phyloP scores from a whole-genome alignment of 2,113 vertebrate genomes.

The Anarhynchus alexandrinus region DNA sequence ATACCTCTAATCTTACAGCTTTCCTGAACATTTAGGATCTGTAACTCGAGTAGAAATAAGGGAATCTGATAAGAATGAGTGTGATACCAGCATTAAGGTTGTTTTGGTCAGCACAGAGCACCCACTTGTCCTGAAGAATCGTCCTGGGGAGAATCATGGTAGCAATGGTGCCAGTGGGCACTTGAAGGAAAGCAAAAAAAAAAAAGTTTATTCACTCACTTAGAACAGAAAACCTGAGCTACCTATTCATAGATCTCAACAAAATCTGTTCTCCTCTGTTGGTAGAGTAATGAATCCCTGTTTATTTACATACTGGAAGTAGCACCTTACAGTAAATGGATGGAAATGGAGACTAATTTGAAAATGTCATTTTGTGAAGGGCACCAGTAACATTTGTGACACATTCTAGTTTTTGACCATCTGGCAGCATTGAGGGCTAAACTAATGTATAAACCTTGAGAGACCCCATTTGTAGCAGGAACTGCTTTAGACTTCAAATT shows the following conservation, averaged over 20 bases:
- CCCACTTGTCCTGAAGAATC: neutral
- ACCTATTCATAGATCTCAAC: neutral
- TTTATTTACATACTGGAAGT: neutral
- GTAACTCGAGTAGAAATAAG: neutral
- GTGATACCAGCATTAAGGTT: neutral
- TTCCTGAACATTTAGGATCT: neutral
- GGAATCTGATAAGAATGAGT: neutral
- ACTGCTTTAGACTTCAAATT: conserved; percentile 41
- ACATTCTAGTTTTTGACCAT: conserved; percentile 57
- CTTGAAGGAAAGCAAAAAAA: neutral
- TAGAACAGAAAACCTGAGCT: neutral
- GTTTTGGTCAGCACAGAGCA: neutral
- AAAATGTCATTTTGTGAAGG: conserved; percentile 44
- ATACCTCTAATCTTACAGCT: neutral
- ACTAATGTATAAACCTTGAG: conserved; percentile 45
- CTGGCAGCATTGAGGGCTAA: conserved; percentile 46
- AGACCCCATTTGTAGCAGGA: conserved; percentile 45
- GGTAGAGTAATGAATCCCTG: neutral
- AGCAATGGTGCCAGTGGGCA: neutral
- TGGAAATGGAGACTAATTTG: neutral
- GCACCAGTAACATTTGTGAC: neutral
- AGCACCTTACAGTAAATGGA: neutral
- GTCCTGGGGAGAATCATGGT: neutral
- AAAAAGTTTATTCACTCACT: neutral
- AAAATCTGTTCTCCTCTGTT: neutral